A percentile compares a stretch with the other conserved stretches of the same genome.
These are phyloP conservation scores for Orthosia incerta DNA, from an alignment of 2,888 invertebrate species.

Conservation along the genomic window DNA sequence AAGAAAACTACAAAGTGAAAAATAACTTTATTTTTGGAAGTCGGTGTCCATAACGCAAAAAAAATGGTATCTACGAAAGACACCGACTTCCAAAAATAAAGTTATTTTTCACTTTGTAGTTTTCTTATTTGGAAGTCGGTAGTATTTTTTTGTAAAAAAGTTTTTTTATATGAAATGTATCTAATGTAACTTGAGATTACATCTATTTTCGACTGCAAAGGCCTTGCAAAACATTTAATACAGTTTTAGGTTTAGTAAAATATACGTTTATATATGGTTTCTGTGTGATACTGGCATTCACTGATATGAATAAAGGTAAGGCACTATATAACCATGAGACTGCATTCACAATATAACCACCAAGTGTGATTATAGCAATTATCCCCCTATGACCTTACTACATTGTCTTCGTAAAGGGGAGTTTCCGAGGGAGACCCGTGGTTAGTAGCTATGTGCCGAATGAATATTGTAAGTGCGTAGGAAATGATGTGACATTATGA, in stretches of 20 bases:
- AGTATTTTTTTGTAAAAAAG: too few relatives aligned
- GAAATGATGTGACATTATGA: neutral
- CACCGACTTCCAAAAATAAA: too few relatives aligned
- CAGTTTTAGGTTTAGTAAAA: too few relatives aligned
- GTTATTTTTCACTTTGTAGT: too few relatives aligned
- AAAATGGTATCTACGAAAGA: too few relatives aligned
- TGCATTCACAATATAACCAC: neutral
- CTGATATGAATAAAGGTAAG: neutral
- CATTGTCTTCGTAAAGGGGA: slow-evolving; percentile 8
- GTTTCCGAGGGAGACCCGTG: neutral
- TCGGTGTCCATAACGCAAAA: too few relatives aligned
- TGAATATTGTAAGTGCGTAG: neutral
- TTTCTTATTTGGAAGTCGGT: too few relatives aligned
- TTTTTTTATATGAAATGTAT: neutral
- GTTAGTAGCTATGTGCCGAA: neutral
- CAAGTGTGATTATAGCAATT: slow-evolving; percentile 20
- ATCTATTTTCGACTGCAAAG: neutral
- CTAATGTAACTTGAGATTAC: neutral
- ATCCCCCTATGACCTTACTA: neutral
- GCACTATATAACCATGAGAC: neutral
- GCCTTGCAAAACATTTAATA: too few relatives aligned
- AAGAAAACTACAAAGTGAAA: too few relatives aligned
- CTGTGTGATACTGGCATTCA: neutral
- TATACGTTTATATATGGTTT: too few relatives aligned
- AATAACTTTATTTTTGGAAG: too few relatives aligned